Evolutionary conservation across 35 echinoderm and acorn worm genomes (phyloP).

Genomic region (Heliocidaris erythrogramma): DNA sequence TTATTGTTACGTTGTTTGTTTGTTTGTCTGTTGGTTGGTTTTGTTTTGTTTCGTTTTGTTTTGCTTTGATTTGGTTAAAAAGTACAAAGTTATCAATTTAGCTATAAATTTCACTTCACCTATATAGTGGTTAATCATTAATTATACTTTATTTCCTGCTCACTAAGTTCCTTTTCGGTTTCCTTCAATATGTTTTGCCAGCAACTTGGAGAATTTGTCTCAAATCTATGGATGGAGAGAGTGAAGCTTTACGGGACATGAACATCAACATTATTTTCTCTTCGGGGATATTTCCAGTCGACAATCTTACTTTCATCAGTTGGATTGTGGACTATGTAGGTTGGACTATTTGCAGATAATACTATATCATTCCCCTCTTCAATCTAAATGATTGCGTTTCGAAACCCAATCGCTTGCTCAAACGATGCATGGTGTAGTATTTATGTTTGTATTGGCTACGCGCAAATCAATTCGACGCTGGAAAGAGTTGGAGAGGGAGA

Average conservation of each 20-base stretch:
- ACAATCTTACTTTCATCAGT: background rate
- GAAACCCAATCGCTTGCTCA: background rate
- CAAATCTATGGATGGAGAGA: too few species aligned
- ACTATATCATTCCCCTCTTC: conserved; percentile 2
- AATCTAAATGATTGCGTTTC: conserved; percentile 18
- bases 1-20: too few species aligned
- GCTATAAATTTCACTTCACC: too few species aligned
- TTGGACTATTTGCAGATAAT: conserved; percentile 12
- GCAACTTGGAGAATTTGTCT: too few species aligned
- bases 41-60: too few species aligned
- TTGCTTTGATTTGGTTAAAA: too few species aligned
- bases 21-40: too few species aligned
- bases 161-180: too few species aligned
- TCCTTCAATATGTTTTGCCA: too few species aligned
- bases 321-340: background rate
- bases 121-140: too few species aligned
- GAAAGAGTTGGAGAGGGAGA: background rate
- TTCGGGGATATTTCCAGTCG: background rate
- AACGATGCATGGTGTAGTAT: background rate
- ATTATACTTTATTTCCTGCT: too few species aligned
- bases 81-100: too few species aligned
- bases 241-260: background rate
- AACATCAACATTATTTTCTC: background rate
- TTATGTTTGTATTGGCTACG: background rate
- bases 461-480: background rate